Evolutionary conservation across 2,888 invertebrate genomes (phyloP).

Genomic region (Xanthorhoe spadicearia): DNA sequence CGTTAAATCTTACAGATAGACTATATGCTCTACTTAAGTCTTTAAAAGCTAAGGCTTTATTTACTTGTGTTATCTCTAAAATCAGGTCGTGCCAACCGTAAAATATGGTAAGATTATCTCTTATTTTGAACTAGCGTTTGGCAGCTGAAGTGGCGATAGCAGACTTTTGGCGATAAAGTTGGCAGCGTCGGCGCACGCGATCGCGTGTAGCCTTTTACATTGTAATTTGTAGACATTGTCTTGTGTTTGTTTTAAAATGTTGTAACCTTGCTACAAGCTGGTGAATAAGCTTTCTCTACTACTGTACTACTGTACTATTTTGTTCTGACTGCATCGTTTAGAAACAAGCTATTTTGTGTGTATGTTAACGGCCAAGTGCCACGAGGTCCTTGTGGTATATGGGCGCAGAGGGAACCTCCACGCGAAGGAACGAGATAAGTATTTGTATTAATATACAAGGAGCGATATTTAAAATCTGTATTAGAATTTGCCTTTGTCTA

Average conservation of each 20-base stretch:
- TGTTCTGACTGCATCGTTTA: too few relatives aligned
- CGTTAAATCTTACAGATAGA: too few relatives aligned
- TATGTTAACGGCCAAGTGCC: too few relatives aligned
- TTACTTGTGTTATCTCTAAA: not conserved
- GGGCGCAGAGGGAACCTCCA: too few relatives aligned
- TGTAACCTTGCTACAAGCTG: not conserved
- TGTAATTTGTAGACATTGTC: conserved; percentile 21
- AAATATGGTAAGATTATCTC: not conserved
- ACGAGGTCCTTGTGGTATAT: too few relatives aligned
- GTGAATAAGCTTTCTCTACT: not conserved
- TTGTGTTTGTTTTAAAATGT: conserved; percentile 8
- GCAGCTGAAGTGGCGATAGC: conserved; percentile 13
- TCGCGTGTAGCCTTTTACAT: conserved; percentile 31
- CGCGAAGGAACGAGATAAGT: too few relatives aligned
- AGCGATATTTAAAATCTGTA: too few relatives aligned
- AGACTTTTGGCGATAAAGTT: conserved; percentile 28
- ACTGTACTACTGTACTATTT: not conserved
- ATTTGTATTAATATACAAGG: too few relatives aligned
- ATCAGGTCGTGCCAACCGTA: not conserved
- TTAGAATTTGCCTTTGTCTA: too few relatives aligned
- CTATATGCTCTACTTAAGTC: too few relatives aligned
- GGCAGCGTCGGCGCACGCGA: conserved; percentile 31
- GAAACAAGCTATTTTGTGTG: too few relatives aligned
- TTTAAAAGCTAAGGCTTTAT: too few relatives aligned
- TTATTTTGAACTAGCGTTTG: conserved; percentile 15